Evolutionary conservation across 2,113 vertebrate genomes (phyloP).

Genomic region (Oncorhynchus tshawytscha): DNA sequence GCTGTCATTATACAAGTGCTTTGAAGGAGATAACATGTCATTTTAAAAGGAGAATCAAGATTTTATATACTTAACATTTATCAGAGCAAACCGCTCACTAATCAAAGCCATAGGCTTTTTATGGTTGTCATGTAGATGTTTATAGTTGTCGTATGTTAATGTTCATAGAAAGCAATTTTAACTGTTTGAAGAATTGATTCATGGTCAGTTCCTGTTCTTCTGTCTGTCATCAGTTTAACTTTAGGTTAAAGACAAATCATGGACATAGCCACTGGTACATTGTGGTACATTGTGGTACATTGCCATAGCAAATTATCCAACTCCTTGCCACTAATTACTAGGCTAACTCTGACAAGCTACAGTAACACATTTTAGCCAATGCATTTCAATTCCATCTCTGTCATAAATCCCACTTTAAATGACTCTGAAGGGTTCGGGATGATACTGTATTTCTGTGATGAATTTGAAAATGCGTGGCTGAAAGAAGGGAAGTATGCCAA

Average conservation of each 20-base stretch:
- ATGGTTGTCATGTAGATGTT: neutral
- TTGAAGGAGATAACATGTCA: neutral
- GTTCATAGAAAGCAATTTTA: neutral
- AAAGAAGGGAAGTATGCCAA: neutral
- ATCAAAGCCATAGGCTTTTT: neutral
- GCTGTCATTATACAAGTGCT: slow-evolving; percentile 32
- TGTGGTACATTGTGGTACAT: no score
- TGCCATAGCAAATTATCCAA: no score
- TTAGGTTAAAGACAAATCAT: no score
- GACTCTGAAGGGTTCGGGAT: no score
- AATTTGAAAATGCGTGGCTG: neutral
- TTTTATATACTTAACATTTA: neutral
- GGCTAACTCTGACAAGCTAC: no score
- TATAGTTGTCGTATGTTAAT: neutral
- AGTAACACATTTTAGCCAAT: no score
- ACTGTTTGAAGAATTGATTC: neutral
- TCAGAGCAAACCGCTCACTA: neutral
- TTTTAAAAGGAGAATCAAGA: neutral
- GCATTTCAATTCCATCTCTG: no score
- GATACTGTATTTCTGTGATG: neutral
- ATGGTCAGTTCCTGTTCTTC: no score
- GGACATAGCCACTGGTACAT: no score
- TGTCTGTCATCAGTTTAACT: no score
- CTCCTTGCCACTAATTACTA: no score
- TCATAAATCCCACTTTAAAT: no score